Conservation (phyloP, 35 echinoderm and acorn worm species). For the Holothuria glaberrima region DNA sequence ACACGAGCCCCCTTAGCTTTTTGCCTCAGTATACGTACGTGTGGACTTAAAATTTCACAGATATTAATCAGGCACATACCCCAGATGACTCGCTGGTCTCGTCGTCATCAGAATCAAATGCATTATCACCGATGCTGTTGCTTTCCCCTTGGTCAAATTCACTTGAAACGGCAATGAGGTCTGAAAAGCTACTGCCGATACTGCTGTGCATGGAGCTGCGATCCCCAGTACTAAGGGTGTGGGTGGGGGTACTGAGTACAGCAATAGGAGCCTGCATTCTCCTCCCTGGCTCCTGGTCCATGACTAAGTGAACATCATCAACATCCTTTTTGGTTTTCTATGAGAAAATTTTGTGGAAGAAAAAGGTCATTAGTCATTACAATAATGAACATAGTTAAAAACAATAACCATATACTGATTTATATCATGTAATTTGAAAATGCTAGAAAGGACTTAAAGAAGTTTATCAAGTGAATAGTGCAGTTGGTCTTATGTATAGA, state of each 20-base stretch:
- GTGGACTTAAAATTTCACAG: too few species aligned
- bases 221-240: conserved; percentile 82
- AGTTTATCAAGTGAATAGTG: too few species aligned
- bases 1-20: too few species aligned
- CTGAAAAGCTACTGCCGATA: conserved; percentile 89
- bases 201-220: conserved; percentile 93
- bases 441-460: too few species aligned
- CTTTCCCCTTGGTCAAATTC: conserved; percentile 78
- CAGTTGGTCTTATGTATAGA: too few species aligned
- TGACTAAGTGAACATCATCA: conserved; percentile 69
- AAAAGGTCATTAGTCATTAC: not conserved
- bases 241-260: conserved; percentile 71
- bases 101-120: conserved; percentile 97
- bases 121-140: conserved; percentile 83
- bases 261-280: conserved; percentile 46
- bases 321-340: conserved; percentile 75
- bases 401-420: too few species aligned
- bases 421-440: too few species aligned
- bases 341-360: conserved; percentile 16
- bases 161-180: conserved; percentile 65
- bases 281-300: conserved; percentile 53
- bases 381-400: too few species aligned
- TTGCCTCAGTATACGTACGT: too few species aligned
- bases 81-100: conserved; percentile 94
- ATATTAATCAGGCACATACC: conserved; percentile 54